Conservation (phyloP, 1,140 invertebrate species). For the Phocides pigmalion region DNA sequence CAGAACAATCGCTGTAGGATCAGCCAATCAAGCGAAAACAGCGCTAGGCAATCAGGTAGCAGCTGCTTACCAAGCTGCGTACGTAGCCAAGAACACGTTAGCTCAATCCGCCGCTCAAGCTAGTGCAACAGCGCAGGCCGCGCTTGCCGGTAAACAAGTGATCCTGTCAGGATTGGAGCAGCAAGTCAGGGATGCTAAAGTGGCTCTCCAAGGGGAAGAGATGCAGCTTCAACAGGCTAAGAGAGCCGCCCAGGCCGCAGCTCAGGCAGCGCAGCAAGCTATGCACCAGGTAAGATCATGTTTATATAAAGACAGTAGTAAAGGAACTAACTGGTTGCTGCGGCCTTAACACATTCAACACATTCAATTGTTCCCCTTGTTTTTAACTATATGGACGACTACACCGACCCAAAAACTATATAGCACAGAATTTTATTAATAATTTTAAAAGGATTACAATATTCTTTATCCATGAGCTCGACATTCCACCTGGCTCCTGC, state of each 20-base stretch:
- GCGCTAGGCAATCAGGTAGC: conserved; percentile 87
- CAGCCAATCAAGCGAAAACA: conserved; percentile 88
- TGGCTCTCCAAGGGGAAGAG: conserved; percentile 86
- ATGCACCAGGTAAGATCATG: conserved; percentile 86
- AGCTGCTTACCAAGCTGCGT: conserved; percentile 88
- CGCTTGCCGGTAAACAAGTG: conserved; percentile 87
- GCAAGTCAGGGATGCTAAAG: conserved; percentile 87
- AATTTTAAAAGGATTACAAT: too few species aligned
- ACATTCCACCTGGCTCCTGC: too few species aligned
- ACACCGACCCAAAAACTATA: too few species aligned
- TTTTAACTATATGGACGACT: too few species aligned
- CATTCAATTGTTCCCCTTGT: too few species aligned
- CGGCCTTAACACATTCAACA: too few species aligned
- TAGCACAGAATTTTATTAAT: too few species aligned
- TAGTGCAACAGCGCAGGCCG: conserved; percentile 88
- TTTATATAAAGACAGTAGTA: too few species aligned
- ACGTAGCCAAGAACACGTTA: conserved; percentile 88
- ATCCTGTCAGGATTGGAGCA: conserved; percentile 87
- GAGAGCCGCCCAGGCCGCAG: conserved; percentile 86
- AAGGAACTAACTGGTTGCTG: too few species aligned
- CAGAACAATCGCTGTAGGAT: conserved; percentile 84
- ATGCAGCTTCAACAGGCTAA: conserved; percentile 88
- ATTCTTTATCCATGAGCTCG: too few species aligned
- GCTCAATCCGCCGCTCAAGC: conserved; percentile 88
- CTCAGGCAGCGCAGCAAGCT: conserved; percentile 87